Evolutionary conservation across 2,888 invertebrate species (phyloP), one percentile per base, ranked within the genome.

Genomic region (Cheilosia pagana): DNA sequence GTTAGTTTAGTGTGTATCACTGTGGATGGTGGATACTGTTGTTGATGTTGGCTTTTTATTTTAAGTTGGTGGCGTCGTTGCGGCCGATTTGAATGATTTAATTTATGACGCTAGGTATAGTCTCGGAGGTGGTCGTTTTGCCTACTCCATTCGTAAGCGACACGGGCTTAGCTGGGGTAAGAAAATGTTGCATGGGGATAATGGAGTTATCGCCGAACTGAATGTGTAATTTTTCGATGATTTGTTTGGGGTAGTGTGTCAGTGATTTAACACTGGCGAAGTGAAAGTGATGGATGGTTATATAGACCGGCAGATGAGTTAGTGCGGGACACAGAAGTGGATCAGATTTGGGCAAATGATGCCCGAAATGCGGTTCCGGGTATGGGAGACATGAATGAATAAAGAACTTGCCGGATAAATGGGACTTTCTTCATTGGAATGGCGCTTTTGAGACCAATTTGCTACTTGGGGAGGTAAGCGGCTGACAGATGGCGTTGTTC

Each of bases 41-140:
- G 14, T 8, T 28, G 28, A 28, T 48, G 12, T 53, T 23, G 4
- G 23, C 8, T 25, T 67, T 45, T 23, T 57, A 55, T 63, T 71
- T 50, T 55, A 57, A 78, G 53, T 71, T 75, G 55, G 68, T 57
- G 67, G 75, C 76, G 62, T 74, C 68, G 72, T 79, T 74, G 55
- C 65, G 59, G 63, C 52, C 71, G 81, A 75, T 85, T 85, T 81
- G 75, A 85, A 85, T 85, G 75, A 81, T 85, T 85, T 85, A 81
- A 85, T 85, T 85, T 85, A 85, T 85, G 63, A 75, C 75, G 68
- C 70, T 75, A 60, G 55, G 55, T 70, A 57, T 10, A 28, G 76
- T 52, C 45, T 28, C 41, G 23, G 43, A 41, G 57, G 48, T 59
- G 21, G 53, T 3, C 12, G 35, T 3, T 35, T 35, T 12, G 35